Percentiles rank a stretch among this genome's conserved stretches.
These are phyloP conservation scores for Tringa solitaria DNA, from an alignment of 2,113 vertebrate species.

Conservation along the genomic window DNA sequence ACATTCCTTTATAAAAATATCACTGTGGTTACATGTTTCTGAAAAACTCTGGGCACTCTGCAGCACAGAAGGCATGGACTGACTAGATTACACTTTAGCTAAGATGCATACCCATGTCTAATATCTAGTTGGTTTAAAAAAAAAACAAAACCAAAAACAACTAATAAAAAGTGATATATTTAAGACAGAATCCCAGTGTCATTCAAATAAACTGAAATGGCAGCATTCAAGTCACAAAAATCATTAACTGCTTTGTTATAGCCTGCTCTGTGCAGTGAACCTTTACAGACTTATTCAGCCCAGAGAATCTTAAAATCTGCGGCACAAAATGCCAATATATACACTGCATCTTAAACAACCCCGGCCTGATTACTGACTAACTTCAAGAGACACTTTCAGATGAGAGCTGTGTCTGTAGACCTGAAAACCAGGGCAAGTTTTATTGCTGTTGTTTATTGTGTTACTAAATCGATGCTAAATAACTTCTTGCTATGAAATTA, in stretches of 20 bases:
- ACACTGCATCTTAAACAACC: neutral
- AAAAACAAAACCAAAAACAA: too few species aligned
- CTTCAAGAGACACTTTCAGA: neutral
- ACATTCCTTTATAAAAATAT: constrained; percentile 76
- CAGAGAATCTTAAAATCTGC: constrained; percentile 25
- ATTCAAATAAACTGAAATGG: constrained; percentile 45
- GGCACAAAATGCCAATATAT: neutral
- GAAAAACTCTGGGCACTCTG: constrained; percentile 65
- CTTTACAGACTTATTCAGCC: constrained; percentile 24
- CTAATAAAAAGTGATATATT: constrained; percentile 19
- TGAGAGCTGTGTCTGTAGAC: neutral
- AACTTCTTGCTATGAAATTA: neutral
- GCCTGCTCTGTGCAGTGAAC: constrained; percentile 26
- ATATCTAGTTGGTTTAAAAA: neutral
- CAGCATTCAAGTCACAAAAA: constrained; percentile 18
- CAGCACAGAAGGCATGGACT: constrained; percentile 48
- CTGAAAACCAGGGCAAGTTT: neutral
- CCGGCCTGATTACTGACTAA: neutral
- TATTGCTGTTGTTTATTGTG: neutral
- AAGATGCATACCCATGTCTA: constrained; percentile 3
- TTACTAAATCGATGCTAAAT: neutral
- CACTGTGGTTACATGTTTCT: constrained; percentile 78
- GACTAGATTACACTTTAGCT: constrained; percentile 62
- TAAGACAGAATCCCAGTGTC: constrained; percentile 10
- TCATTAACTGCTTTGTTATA: constrained; percentile 55